Evolutionary conservation across 2,113 vertebrate genomes (phyloP), one percentile per base, ranked within the genome.

Genomic region (Sylvia atricapilla): DNA sequence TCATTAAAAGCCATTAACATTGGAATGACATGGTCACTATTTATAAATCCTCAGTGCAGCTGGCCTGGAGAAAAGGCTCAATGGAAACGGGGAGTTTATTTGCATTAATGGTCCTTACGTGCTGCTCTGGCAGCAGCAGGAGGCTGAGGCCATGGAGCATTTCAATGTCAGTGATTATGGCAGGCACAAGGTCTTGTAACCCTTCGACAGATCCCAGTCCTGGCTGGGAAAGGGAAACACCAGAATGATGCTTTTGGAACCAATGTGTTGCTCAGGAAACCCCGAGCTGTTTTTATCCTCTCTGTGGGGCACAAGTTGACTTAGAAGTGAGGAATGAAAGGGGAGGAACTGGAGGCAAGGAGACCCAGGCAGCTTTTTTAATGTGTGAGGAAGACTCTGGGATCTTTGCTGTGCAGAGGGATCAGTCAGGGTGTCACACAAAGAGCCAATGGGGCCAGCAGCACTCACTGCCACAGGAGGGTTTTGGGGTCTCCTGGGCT

Each of bases 1-100:
- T 89, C 86, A 76, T 94, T 93, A 92, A 90, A 92, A 92, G 69
- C 83, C 84, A 58, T 95, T 93, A 93, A 60, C 83, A 87, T 30
- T 87, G 92, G 77, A 73, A 91, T 93, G 95, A 87, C 84, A 90
- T 20, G 92, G 86, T 46, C 83, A 77, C 83, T 88, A 55, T 91
- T 95, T 95, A 92, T 95, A 92, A 93, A 70, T 13, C 30, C 76
- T 82, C 17, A 2, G 50, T 73, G 67, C 94, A 92, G 90, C 94
- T 92, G 92, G 90, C 76, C 58, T 64, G 90, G 60, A 86, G 85
- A n/a, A 77, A 85, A 58, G 59, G 24, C 90, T 83, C 83, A 66
- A 25, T 91, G 72, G 79, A 70, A 90, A 64, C 12, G 15, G 78
- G 76, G 90, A 82, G 35, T 52, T 64, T 39, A 4, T 84, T 87